These are phyloP conservation scores for Cynoglossus semilaevis DNA, from an alignment of 2,113 vertebrate genomes.

Conservation along the genomic window DNA sequence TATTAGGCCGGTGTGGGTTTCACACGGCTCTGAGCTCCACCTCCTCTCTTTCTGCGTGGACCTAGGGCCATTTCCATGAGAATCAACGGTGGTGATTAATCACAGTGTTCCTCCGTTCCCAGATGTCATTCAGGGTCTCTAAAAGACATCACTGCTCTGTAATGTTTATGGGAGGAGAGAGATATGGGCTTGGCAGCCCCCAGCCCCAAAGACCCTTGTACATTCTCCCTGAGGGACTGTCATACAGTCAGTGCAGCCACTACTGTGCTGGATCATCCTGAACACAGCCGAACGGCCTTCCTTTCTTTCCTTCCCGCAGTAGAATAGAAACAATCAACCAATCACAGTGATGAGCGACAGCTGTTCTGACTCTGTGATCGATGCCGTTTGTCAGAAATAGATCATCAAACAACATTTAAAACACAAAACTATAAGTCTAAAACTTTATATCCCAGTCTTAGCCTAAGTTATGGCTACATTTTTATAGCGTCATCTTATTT, in stretches of 20 bases:
- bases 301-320: background rate
- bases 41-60: slow-evolving; percentile 52
- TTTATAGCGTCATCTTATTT: too few species aligned
- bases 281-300: slow-evolving; percentile 20
- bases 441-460: too few species aligned
- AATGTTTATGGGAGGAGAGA: slow-evolving; percentile 69
- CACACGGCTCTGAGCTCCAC: slow-evolving; percentile 66
- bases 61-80: slow-evolving; percentile 73
- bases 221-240: slow-evolving; percentile 67
- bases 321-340: slow-evolving; percentile 23
- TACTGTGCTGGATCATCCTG: slow-evolving; percentile 65
- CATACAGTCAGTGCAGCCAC: slow-evolving; percentile 62
- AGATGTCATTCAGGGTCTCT: slow-evolving; percentile 75
- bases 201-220: slow-evolving; percentile 50
- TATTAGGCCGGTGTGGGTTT: slow-evolving; percentile 63
- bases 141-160: slow-evolving; percentile 70
- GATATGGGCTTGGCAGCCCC: slow-evolving; percentile 60
- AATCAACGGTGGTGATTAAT: slow-evolving; percentile 75
- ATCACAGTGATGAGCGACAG: slow-evolving; percentile 39
- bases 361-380: slow-evolving; percentile 18
- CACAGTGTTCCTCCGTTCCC: slow-evolving; percentile 70
- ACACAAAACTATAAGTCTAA: too few species aligned
- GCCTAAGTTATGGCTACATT: too few species aligned
- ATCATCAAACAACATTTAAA: too few species aligned
- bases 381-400: slow-evolving; percentile 25